phyloP scores from a whole-genome alignment of 2,888 invertebrate genomes.

The Crepidodera aurea region DNA sequence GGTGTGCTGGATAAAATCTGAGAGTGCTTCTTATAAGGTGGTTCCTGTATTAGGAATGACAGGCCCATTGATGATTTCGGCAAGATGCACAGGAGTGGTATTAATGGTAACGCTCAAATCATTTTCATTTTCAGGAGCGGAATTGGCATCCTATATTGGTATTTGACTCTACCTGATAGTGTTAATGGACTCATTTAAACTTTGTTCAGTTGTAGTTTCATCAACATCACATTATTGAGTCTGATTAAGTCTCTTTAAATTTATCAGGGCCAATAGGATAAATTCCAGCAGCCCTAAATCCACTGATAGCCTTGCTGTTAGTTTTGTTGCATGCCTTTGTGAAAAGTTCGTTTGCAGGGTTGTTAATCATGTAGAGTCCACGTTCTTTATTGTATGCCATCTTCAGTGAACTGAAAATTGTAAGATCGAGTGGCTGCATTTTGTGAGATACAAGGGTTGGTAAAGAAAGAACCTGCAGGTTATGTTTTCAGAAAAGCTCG shows the following conservation, averaged over 20 bases:
- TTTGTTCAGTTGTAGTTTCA: slow-evolving; percentile 4
- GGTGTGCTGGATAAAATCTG: neutral
- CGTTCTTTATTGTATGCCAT: no score
- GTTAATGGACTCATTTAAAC: no score
- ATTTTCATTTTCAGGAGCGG: no score
- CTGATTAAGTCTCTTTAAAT: neutral
- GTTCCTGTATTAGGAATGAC: neutral
- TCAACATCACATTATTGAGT: neutral
- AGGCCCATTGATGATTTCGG: neutral
- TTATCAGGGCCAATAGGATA: neutral
- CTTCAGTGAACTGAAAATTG: no score
- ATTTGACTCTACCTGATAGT: no score
- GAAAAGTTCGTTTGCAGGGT: neutral
- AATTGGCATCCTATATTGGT: no score
- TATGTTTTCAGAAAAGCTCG: neutral
- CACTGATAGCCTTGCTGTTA: slow-evolving; percentile 8
- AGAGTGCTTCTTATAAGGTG: no score
- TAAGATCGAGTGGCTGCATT: slow-evolving; percentile 11
- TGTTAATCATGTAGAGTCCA: no score
- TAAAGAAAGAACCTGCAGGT: no score
- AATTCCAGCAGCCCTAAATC: slow-evolving; percentile 4
- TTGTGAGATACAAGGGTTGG: slow-evolving; percentile 2
- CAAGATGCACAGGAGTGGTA: no score
- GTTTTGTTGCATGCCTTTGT: slow-evolving; percentile 4
- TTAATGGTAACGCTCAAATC: neutral